Evolutionary conservation across 2,113 vertebrate genomes (phyloP).

Genomic region (Spheniscus mendiculus): DNA sequence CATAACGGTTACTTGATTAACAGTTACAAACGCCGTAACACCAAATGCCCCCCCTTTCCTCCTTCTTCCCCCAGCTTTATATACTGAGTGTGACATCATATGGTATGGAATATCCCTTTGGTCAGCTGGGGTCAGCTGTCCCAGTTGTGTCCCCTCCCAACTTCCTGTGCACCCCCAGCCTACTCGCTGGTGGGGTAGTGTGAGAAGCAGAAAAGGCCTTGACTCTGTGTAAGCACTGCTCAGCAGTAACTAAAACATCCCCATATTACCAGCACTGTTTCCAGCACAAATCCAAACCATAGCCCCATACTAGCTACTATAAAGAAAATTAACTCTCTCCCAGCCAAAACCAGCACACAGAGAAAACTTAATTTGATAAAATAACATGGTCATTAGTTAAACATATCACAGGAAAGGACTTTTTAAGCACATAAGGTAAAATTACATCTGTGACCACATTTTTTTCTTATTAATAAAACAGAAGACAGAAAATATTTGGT

Average conservation of each 20-base stretch:
- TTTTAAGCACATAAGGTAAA: not conserved
- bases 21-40: not conserved
- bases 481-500: not conserved
- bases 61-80: not conserved
- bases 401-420: not conserved
- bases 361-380: not conserved
- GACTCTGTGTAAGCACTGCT: not conserved
- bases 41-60: not conserved
- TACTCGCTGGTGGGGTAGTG: fast-evolving
- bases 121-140: no score
- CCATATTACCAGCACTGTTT: not conserved
- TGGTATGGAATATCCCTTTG: no score
- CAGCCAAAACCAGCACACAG: not conserved
- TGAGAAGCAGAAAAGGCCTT: not conserved
- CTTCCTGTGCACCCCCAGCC: no score
- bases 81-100: no score
- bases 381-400: not conserved
- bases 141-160: not conserved
- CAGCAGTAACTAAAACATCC: not conserved
- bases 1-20: fast-evolving
- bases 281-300: not conserved
- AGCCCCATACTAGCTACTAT: not conserved
- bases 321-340: not conserved
- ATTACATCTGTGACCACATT: not conserved
- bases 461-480: not conserved